Conservation (phyloP, 37 sponge, comb jelly and placozoan genomes). For the Petrosia ficiformis region DNA sequence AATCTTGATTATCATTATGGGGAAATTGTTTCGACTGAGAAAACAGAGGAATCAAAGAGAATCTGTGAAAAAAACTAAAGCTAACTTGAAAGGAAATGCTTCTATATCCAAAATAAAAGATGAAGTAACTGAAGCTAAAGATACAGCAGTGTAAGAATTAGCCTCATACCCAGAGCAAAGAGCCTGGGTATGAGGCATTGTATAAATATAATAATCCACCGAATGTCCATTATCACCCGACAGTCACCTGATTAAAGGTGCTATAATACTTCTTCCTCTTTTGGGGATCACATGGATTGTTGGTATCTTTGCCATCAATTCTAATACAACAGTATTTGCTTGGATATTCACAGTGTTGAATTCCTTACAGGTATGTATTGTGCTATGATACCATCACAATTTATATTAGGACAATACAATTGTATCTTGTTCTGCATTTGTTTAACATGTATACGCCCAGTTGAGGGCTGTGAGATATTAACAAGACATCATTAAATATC, state of each 20-base stretch:
- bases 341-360: slow-evolving; percentile 29
- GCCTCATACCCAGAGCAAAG: too few species aligned
- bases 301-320: slow-evolving; percentile 17
- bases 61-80: too few species aligned
- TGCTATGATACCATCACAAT: too few species aligned
- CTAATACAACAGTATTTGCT: slow-evolving; percentile 16
- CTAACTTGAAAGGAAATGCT: too few species aligned
- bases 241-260: slow-evolving; percentile 8
- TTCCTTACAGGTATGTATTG: slow-evolving; percentile 27
- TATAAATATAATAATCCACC: not conserved
- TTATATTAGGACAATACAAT: too few species aligned
- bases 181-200: too few species aligned
- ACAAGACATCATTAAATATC: too few species aligned
- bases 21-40: not conserved
- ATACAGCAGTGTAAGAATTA: not conserved
- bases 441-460: too few species aligned
- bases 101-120: not conserved
- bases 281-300: slow-evolving; percentile 30
- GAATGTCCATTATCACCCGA: not conserved
- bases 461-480: too few species aligned
- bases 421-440: too few species aligned
- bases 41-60: not conserved
- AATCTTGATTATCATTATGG: slow-evolving; percentile 27
- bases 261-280: slow-evolving; percentile 16
- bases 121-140: not conserved